These are phyloP conservation scores for Tragelaphus strepsiceros DNA, from an alignment of 2,113 vertebrate genomes.

Conservation along the genomic window DNA sequence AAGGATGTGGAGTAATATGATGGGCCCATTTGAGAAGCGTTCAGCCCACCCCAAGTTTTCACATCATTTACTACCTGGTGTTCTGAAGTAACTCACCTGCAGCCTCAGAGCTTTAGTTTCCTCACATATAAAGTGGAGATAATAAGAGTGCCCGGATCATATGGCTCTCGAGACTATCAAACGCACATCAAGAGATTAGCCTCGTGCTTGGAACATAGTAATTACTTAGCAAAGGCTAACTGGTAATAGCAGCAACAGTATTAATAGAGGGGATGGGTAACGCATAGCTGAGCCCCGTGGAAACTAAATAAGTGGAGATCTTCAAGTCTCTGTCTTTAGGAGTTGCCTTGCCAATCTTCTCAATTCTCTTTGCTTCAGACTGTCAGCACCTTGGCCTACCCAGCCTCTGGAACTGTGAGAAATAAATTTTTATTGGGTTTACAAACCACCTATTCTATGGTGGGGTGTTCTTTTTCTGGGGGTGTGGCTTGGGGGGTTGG, in stretches of 20 bases:
- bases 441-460: neutral
- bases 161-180: neutral
- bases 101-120: neutral
- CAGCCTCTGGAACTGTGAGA: neutral
- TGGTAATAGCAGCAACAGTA: neutral
- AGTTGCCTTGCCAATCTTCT: neutral
- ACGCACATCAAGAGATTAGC: neutral
- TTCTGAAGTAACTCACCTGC: neutral
- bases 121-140: neutral
- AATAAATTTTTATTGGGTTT: neutral
- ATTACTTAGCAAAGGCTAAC: neutral
- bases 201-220: neutral
- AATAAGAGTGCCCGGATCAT: neutral
- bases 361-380: neutral
- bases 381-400: neutral
- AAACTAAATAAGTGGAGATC: neutral
- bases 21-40: neutral
- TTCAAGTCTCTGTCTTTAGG: neutral
- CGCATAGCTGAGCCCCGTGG: fast-evolving
- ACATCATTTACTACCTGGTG: neutral
- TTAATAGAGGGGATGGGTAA: neutral
- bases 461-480: neutral
- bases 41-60: neutral
- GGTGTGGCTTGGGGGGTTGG: too few relatives aligned
- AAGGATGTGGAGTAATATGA: neutral